These are phyloP conservation scores for Mustela lutreola DNA, from an alignment of 2,113 vertebrate species.

Conservation along the genomic window DNA sequence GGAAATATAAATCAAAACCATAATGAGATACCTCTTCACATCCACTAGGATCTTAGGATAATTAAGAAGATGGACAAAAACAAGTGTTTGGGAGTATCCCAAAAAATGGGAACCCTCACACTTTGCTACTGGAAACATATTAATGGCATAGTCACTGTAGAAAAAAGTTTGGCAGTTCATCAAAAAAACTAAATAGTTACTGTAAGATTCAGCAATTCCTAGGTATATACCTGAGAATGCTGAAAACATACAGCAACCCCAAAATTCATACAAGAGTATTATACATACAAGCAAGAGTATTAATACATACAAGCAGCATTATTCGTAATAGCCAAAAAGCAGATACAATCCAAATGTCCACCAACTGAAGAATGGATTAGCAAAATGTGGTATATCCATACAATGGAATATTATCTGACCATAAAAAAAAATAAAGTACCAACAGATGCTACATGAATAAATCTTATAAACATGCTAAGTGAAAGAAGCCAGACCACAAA, in stretches of 20 bases:
- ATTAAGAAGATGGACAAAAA: not conserved
- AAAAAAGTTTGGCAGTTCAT: not conserved
- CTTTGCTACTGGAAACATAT: not conserved
- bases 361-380: not conserved
- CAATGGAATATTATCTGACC: not conserved
- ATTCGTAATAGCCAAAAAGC: not conserved
- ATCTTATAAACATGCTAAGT: not conserved
- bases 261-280: not conserved
- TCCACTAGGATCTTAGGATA: not conserved
- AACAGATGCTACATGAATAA: not conserved
- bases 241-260: not conserved
- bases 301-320: not conserved
- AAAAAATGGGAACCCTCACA: not conserved
- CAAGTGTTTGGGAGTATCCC: not conserved
- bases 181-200: not conserved
- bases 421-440: not conserved
- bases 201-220: not conserved
- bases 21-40: not conserved
- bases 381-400: not conserved
- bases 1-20: slow-evolving; percentile 43
- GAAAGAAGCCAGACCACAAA: not conserved
- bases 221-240: not conserved
- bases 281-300: too few species aligned
- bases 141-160: not conserved
- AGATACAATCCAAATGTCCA: not conserved